These are phyloP conservation scores for Metellina segmentata DNA, from an alignment of 2,888 invertebrate species.

Conservation along the genomic window DNA sequence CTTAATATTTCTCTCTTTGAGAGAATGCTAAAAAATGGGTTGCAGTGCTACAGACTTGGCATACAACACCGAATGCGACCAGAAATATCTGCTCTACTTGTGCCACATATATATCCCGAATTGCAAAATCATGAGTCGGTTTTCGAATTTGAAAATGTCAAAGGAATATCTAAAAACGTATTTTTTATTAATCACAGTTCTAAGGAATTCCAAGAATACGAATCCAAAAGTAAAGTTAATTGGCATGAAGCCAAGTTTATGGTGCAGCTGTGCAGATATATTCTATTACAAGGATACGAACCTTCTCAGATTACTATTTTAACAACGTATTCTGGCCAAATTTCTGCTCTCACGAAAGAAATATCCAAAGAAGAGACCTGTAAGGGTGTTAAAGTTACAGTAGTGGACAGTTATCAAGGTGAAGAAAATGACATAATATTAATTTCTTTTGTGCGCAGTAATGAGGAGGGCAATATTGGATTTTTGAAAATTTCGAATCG, in stretches of 20 bases:
- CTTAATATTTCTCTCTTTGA: slow-evolving; percentile 82
- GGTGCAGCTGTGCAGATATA: slow-evolving; percentile 77
- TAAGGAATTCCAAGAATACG: slow-evolving; percentile 67
- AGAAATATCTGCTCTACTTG: slow-evolving; percentile 80
- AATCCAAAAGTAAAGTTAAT: slow-evolving; percentile 78
- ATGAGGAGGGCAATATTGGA: slow-evolving; percentile 79
- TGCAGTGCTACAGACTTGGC: slow-evolving; percentile 79
- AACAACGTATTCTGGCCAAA: slow-evolving; percentile 80
- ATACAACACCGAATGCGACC: slow-evolving; percentile 81
- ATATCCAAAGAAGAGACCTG: background rate
- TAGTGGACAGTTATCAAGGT: slow-evolving; percentile 79
- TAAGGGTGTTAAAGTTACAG: slow-evolving; percentile 50
- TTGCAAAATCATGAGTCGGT: slow-evolving; percentile 78
- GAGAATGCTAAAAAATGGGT: slow-evolving; percentile 79
- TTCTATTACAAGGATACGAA: slow-evolving; percentile 79
- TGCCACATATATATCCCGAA: slow-evolving; percentile 80
- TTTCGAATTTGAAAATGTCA: slow-evolving; percentile 78
- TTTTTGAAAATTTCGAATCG: slow-evolving; percentile 80
- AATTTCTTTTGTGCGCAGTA: slow-evolving; percentile 79
- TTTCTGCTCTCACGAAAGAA: slow-evolving; percentile 76
- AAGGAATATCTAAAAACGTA: slow-evolving; percentile 79
- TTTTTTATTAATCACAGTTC: slow-evolving; percentile 79
- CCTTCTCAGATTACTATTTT: slow-evolving; percentile 80
- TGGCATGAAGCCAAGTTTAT: slow-evolving; percentile 79
- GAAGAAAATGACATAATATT: slow-evolving; percentile 79